Base-by-base conservation (phyloP, 2,888 invertebrate species). In the Cartodere bifasciata region DNA sequence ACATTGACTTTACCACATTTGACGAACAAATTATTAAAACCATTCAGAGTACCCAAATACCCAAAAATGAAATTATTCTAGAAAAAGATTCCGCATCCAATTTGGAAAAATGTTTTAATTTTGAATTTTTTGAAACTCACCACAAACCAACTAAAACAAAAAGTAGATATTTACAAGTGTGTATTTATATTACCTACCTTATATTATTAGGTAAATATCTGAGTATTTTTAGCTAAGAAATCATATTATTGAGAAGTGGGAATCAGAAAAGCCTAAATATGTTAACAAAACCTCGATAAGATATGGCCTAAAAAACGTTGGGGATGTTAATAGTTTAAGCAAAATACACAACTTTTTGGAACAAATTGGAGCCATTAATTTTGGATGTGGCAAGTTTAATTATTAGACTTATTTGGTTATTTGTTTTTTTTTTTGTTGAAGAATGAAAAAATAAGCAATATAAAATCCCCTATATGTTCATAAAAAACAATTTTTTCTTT, bases 341-440 rank as follows among this genome's bases (percentile, higher is more conserved):
- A 56, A 68, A 33, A 65, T 75, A 14, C 73, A 74, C 53, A 55
- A 64, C 13, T 68, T 68, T 41, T 53, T 75, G 32, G 74, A 75
- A 50, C 68, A 69, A 53, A 64, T 66, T 37, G 75, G 73, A 10
- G 71, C 67, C 11, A 72, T 74, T 35, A 75, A 75, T 56, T 72
- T 70, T 57, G 68, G 67, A 9, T 72, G 71, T 53, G 62, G 70
- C 67, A 54, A 55, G 58, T 53, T 36, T 40, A 24, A 35, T 37
- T 22, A 27, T 25, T 27, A 13, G 20, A 13, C 15, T n/a, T 20
- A 20, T n/a, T 20, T 20, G 6, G 20, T 20, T 20, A 6, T n/a
- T 20, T 6, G 20, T 20, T 6, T 20, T 7, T 20, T 7, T 7
- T 20, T 20, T 20, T 20, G 20, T 6, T 20, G n/a, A n/a, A n/a